Evolutionary conservation across 2,797 vertebrate genomes (phyloP).

Genomic region (Gadopsis bispinosus): DNA sequence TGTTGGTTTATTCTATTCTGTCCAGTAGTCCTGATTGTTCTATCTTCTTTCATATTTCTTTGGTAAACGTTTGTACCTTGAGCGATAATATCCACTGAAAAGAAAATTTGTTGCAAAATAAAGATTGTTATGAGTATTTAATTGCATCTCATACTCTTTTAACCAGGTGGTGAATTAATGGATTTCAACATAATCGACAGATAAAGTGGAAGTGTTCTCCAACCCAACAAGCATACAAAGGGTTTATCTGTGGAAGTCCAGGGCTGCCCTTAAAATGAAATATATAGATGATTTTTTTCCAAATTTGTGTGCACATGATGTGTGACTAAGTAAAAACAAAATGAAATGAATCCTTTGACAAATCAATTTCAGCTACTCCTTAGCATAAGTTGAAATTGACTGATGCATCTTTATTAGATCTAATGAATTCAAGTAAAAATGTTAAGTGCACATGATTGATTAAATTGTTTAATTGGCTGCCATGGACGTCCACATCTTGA

Average conservation of each 20-base stretch:
- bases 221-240: neutral
- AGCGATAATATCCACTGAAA: constrained; percentile 4
- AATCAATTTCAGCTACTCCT: too few relatives aligned
- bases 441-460: too few relatives aligned
- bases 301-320: too few relatives aligned
- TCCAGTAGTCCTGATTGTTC: neutral
- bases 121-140: constrained; percentile 9
- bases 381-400: too few relatives aligned
- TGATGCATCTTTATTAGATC: too few relatives aligned
- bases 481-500: neutral
- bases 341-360: too few relatives aligned
- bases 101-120: constrained; percentile 21
- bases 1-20: neutral
- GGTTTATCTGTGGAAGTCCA: neutral
- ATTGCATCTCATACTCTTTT: neutral
- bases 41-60: neutral
- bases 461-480: too few relatives aligned
- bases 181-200: neutral
- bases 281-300: too few relatives aligned
- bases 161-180: neutral
- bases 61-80: constrained; percentile 29
- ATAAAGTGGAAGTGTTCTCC: neutral
- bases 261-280: neutral
- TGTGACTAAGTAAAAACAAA: too few relatives aligned
- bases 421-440: too few relatives aligned